Percentiles rank a stretch among this genome's conserved stretches.
Evolutionary conservation across 2,797 vertebrate genomes (phyloP).

Genomic region (Malurus leucopterus): DNA sequence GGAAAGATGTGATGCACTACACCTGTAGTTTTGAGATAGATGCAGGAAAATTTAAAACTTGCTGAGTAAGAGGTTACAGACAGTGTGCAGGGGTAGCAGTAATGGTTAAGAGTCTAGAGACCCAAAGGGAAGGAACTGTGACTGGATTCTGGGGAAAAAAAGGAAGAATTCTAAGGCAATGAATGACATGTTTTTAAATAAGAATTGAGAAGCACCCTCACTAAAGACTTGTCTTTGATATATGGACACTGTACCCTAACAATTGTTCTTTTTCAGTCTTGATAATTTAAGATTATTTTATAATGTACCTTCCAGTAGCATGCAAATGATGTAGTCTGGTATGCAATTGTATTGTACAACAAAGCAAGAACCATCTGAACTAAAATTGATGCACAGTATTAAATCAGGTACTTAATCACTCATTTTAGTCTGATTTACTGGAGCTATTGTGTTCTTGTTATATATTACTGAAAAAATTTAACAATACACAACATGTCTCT

Average conservation of each 20-base stretch:
- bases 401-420: slow-evolving; percentile 61
- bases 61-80: slow-evolving; percentile 8
- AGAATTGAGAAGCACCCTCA: slow-evolving; percentile 18
- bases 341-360: slow-evolving; percentile 3
- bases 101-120: neutral
- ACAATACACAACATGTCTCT: slow-evolving; percentile 50
- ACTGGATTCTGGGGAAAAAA: slow-evolving; percentile 15
- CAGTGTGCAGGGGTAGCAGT: neutral
- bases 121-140: neutral
- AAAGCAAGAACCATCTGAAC: slow-evolving; percentile 30
- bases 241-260: neutral
- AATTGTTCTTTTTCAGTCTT: slow-evolving; percentile 1
- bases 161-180: slow-evolving; percentile 6
- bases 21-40: slow-evolving; percentile 22
- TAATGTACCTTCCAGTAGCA: slow-evolving; percentile 35
- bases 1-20: neutral
- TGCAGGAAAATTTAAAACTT: slow-evolving; percentile 15
- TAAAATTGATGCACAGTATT: slow-evolving; percentile 46
- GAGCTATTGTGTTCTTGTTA: slow-evolving; percentile 64
- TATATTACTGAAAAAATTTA: slow-evolving; percentile 45
- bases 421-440: slow-evolving; percentile 70
- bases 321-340: slow-evolving; percentile 39
- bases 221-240: slow-evolving; percentile 53
- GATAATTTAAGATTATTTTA: slow-evolving; percentile 65
- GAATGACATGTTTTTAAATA: slow-evolving; percentile 8